A percentile compares a stretch with the other conserved stretches of the same genome.
These are phyloP conservation scores for Philypnodon macrostomus DNA, from an alignment of 2,797 vertebrate genomes.

Conservation along the genomic window DNA sequence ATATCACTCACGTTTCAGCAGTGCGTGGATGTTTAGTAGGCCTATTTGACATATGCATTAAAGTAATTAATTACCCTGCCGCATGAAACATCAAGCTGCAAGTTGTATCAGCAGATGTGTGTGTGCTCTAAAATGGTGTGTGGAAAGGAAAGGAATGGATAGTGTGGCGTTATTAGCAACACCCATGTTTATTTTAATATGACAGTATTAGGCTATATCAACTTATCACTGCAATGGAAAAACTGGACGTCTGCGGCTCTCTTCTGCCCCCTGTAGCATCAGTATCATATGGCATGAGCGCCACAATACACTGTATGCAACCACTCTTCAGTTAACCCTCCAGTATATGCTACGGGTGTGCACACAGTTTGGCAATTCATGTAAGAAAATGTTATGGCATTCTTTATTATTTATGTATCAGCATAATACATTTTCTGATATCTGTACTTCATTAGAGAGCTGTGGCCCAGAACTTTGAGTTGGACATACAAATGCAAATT, in stretches of 20 bases:
- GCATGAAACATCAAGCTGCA: conserved; percentile 36
- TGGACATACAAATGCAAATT: too few species aligned
- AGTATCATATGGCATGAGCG: conserved; percentile 4
- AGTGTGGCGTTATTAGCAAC: conserved; percentile 29
- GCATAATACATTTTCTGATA: too few species aligned
- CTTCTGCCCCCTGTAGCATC: conserved; percentile 48
- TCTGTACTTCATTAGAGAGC: too few species aligned
- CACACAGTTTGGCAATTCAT: too few species aligned
- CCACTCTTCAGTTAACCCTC: too few species aligned
- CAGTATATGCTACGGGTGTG: too few species aligned
- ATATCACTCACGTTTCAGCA: conserved; percentile 9
- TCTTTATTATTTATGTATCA: too few species aligned
- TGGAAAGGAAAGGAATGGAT: conserved; percentile 25
- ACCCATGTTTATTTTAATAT: conserved; percentile 19
- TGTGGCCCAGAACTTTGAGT: too few species aligned
- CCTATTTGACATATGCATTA: conserved; percentile 43
- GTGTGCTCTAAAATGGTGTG: too few species aligned
- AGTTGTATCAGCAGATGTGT: conserved; percentile 20
- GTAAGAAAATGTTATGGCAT: too few species aligned
- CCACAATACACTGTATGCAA: too few species aligned
- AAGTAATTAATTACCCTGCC: conserved; percentile 37
- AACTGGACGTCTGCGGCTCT: conserved; percentile 9
- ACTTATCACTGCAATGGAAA: conserved; percentile 10
- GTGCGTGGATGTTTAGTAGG: conserved; percentile 25
- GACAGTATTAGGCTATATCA: too few species aligned